These are phyloP conservation scores for Anhinga rufa DNA, from an alignment of 2,113 vertebrate genomes.

Conservation along the genomic window DNA sequence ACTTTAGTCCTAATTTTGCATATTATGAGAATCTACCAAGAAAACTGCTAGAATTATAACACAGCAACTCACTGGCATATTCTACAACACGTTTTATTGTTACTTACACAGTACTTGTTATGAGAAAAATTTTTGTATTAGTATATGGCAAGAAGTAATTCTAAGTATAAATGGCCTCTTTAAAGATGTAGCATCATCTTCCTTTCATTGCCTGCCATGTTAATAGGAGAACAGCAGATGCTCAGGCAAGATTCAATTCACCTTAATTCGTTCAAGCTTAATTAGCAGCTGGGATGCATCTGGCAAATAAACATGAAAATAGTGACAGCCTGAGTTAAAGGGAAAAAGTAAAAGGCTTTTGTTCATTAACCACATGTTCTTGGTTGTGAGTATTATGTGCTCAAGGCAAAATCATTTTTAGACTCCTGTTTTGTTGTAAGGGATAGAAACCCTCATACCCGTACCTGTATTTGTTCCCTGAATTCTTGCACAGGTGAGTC, in stretches of 20 bases:
- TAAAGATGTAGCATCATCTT: conserved; percentile 47
- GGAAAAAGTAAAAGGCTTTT: conserved; percentile 54
- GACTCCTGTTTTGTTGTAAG: background rate
- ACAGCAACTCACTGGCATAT: background rate
- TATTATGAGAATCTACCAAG: background rate
- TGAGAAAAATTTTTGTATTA: background rate
- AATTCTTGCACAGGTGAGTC: background rate
- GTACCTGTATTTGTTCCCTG: background rate
- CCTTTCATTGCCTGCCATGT: conserved; percentile 47
- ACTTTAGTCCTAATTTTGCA: background rate
- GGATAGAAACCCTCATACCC: background rate
- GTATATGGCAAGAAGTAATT: background rate
- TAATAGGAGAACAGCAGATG: conserved; percentile 63
- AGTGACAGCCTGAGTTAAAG: conserved; percentile 58
- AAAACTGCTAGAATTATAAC: background rate
- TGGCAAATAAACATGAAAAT: conserved; percentile 69
- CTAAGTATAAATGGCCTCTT: conserved; percentile 34
- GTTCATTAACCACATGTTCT: conserved; percentile 63
- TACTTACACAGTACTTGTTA: background rate
- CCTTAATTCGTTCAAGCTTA: conserved; percentile 77
- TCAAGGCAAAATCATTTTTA: conserved; percentile 23
- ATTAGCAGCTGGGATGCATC: conserved; percentile 74
- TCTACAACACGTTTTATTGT: background rate
- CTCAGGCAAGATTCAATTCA: conserved; percentile 74
- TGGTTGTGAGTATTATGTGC: background rate